These are phyloP conservation scores for Muntiacus muntjak DNA, from an alignment of 2,113 vertebrate genomes.

Conservation along the genomic window DNA sequence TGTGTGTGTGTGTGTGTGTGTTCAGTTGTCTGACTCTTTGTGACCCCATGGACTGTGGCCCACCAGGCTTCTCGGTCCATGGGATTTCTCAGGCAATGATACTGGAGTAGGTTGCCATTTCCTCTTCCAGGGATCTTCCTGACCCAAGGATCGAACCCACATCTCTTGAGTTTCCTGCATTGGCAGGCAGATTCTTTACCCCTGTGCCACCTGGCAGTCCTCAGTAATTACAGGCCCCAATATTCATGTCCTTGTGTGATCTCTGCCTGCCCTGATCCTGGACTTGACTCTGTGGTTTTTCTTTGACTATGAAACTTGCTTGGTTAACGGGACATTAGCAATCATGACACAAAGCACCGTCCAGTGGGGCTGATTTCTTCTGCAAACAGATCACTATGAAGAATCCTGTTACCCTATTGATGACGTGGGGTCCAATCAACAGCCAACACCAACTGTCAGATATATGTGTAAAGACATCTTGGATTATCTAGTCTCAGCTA, in stretches of 20 bases:
- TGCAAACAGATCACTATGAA: neutral
- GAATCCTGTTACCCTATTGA: neutral
- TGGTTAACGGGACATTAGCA: neutral
- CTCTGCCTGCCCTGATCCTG: neutral
- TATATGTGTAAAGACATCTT: neutral
- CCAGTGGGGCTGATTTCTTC: neutral
- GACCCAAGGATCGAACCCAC: neutral
- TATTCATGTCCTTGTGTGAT: neutral
- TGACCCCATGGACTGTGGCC: neutral
- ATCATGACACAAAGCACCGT: neutral
- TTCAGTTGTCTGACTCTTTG: neutral
- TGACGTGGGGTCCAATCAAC: neutral
- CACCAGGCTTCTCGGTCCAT: neutral
- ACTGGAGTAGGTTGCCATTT: neutral
- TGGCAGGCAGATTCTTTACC: neutral
- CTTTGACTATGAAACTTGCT: neutral
- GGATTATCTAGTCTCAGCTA: neutral
- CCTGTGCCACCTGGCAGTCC: neutral
- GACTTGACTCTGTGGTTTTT: neutral
- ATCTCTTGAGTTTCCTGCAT: neutral
- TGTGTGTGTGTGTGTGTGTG: neutral
- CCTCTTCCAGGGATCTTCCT: neutral
- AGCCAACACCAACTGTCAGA: neutral
- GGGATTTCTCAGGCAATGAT: neutral
- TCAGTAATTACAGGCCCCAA: neutral